A percentile compares a stretch with the other conserved stretches of the same genome.
Conservation (phyloP, 2,113 vertebrate genomes). For the Otus sunia region DNA sequence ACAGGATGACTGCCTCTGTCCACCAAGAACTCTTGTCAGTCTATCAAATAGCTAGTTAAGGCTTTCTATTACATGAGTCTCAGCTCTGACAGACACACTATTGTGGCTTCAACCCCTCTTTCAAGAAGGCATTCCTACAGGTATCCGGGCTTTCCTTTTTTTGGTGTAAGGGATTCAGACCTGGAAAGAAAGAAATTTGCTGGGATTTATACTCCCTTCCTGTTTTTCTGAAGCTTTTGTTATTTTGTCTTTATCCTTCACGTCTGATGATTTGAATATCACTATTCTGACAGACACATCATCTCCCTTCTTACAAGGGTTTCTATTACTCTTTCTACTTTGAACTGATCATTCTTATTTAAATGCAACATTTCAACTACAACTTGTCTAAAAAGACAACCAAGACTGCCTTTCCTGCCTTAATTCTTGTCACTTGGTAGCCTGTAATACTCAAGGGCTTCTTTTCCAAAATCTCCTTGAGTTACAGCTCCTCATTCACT, state of each 20-base stretch:
- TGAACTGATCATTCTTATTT: neutral
- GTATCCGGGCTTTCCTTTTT: neutral
- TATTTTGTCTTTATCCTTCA: constrained; percentile 13
- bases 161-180: neutral
- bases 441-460: constrained; percentile 11
- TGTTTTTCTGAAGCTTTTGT: neutral
- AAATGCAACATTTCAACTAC: constrained; percentile 7
- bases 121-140: neutral
- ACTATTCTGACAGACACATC: constrained; percentile 7
- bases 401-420: neutral
- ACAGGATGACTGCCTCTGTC: neutral
- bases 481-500: neutral
- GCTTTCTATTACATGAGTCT: neutral
- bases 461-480: constrained; percentile 2
- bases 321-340: neutral
- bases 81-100: neutral
- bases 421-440: constrained; percentile 3
- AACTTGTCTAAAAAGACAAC: neutral
- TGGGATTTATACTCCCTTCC: neutral
- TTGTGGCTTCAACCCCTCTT: neutral
- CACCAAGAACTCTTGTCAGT: neutral
- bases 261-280: constrained; percentile 16
- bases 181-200: neutral
- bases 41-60: neutral
- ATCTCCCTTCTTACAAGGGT: neutral